These are phyloP conservation scores for Sthenelais limicola DNA, from an alignment of 2,888 invertebrate species.

Conservation along the genomic window DNA sequence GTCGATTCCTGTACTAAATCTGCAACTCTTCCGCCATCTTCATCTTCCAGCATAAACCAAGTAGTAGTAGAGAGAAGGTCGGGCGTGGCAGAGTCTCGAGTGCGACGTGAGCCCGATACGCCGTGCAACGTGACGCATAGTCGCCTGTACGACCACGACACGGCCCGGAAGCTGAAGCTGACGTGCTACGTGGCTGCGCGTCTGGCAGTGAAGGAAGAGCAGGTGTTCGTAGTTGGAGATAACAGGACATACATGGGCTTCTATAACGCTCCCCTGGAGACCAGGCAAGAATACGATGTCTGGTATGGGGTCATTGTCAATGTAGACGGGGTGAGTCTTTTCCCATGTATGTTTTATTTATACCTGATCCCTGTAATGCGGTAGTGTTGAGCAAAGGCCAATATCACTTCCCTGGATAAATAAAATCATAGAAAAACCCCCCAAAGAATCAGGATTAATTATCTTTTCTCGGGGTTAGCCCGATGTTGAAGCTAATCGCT, in stretches of 20 bases:
- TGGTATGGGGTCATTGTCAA: conserved; percentile 83
- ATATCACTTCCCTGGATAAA: no score
- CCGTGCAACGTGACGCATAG: conserved; percentile 49
- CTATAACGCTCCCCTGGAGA: conserved; percentile 84
- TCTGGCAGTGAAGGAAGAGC: conserved; percentile 77
- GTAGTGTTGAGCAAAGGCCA: no score
- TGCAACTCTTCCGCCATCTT: no score
- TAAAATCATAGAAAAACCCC: no score
- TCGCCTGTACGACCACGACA: conserved; percentile 75
- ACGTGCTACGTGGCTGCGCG: conserved; percentile 90
- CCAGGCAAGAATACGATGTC: conserved; percentile 78
- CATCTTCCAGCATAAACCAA: conserved; percentile 60
- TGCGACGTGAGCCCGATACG: not conserved
- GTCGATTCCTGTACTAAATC: no score
- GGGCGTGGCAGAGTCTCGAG: not conserved
- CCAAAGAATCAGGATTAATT: no score
- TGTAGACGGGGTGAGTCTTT: conserved; percentile 76
- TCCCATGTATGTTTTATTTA: no score
- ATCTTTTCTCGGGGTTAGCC: no score
- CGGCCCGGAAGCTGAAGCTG: conserved; percentile 79
- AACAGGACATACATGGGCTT: conserved; percentile 82
- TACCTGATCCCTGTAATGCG: no score
- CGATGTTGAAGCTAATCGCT: no score
- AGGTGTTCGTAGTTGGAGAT: conserved; percentile 86
- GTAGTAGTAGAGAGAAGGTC: conserved; percentile 57